Conservation (phyloP, 2,113 vertebrate genomes). For the Notarius quadriscutis region DNA sequence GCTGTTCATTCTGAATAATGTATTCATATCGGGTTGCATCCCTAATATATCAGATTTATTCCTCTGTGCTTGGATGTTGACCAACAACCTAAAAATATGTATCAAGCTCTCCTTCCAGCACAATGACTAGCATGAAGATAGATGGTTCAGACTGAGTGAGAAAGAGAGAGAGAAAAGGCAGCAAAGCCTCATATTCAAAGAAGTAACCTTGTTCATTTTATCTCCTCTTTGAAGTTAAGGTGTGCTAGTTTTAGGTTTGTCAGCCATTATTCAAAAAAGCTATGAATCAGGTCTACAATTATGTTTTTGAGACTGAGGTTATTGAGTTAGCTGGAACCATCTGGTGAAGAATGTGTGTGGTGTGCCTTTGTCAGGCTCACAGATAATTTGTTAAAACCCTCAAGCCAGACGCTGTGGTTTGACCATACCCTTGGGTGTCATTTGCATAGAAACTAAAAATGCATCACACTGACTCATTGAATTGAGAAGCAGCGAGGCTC, state of each 20-base stretch:
- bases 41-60: neutral
- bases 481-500: neutral
- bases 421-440: slow-evolving; percentile 11
- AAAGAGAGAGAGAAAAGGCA: neutral
- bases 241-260: neutral
- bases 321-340: slow-evolving; percentile 18
- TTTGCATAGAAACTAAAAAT: slow-evolving; percentile 14
- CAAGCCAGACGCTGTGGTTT: neutral
- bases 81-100: slow-evolving; percentile 9
- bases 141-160: neutral
- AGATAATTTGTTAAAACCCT: slow-evolving; percentile 12
- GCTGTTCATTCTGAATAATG: neutral
- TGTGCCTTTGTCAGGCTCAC: slow-evolving; percentile 10
- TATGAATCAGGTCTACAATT: slow-evolving; percentile 11
- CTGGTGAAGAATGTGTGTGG: slow-evolving; percentile 21
- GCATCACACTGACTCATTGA: neutral
- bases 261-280: slow-evolving; percentile 10
- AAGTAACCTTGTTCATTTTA: neutral
- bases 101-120: neutral
- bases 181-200: neutral
- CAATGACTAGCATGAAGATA: neutral
- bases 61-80: neutral
- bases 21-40: neutral
- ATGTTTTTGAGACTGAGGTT: slow-evolving; percentile 2
- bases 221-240: neutral